Percentiles rank a stretch among this genome's conserved stretches.
Evolutionary conservation across 53 echinoderm and acorn worm species (phyloP).

Genomic region (Mesocentrotus franciscanus): DNA sequence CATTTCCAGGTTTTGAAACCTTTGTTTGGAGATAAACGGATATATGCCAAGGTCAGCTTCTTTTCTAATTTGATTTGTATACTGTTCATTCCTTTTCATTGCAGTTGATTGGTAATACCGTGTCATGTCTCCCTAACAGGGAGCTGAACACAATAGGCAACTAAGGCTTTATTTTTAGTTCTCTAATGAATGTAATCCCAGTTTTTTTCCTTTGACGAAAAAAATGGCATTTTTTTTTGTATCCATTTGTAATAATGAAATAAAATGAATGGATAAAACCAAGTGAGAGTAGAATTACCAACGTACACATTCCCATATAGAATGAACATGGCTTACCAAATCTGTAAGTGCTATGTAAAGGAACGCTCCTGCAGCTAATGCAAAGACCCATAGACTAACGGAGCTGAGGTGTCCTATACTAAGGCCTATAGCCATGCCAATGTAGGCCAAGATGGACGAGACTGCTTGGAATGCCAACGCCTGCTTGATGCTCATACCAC

Average conservation of each 20-base stretch:
- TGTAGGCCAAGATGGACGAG: constrained; percentile 92
- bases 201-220: neutral
- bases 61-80: neutral
- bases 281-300: neutral
- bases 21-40: neutral
- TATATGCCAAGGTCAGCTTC: neutral
- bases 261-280: neutral
- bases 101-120: neutral
- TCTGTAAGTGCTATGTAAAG: constrained; percentile 95
- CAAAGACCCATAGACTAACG: constrained; percentile 91
- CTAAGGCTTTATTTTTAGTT: neutral
- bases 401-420: constrained; percentile 84
- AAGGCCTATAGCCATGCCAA: constrained; percentile 89
- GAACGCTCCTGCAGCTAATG: constrained; percentile 94
- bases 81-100: neutral
- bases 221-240: neutral
- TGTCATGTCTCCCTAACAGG: neutral
- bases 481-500: constrained; percentile 94
- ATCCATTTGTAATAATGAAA: neutral
- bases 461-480: constrained; percentile 81
- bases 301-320: neutral
- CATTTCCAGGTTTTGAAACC: neutral
- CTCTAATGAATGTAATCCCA: too few species aligned
- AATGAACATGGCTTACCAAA: constrained; percentile 76
- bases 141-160: neutral